Percentiles rank a stretch among this genome's conserved stretches.
These are phyloP conservation scores for Pardosa pseudoannulata DNA, from an alignment of 2,888 invertebrate species.

Conservation along the genomic window DNA sequence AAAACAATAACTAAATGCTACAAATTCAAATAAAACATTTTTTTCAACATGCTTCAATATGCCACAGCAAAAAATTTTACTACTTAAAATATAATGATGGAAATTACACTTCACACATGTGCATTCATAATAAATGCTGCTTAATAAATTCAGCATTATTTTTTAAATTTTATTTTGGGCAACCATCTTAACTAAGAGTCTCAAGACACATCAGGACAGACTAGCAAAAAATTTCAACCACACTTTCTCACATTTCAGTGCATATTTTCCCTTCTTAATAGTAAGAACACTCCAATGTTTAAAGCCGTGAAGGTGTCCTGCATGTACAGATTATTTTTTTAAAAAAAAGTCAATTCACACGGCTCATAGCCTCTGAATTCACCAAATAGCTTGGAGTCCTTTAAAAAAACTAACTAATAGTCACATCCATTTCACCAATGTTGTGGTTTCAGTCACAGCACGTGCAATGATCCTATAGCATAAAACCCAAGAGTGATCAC, in stretches of 20 bases:
- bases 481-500: not conserved
- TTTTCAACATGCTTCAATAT: too few species aligned
- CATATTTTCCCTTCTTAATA: constrained; percentile 31
- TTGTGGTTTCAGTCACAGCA: constrained; percentile 37
- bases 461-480: constrained; percentile 28
- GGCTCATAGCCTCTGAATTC: constrained; percentile 42
- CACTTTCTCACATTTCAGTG: constrained; percentile 36
- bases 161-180: too few species aligned
- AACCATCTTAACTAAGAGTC: constrained; percentile 36
- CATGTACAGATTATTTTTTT: constrained; percentile 25
- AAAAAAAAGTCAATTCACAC: constrained; percentile 30
- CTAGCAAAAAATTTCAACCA: constrained; percentile 61
- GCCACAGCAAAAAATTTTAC: too few species aligned
- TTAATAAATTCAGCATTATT: constrained; percentile 11
- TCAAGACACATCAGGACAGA: constrained; percentile 43
- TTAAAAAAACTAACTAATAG: constrained; percentile 62
- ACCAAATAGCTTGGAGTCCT: constrained; percentile 48
- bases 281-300: constrained; percentile 62
- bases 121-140: constrained; percentile 45
- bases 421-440: constrained; percentile 60
- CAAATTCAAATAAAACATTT: too few species aligned
- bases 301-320: constrained; percentile 39
- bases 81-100: too few species aligned
- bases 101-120: constrained; percentile 25
- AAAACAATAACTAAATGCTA: too few species aligned